phyloP scores from a whole-genome alignment of 2,888 invertebrate species.

The Orthosia incerta region DNA sequence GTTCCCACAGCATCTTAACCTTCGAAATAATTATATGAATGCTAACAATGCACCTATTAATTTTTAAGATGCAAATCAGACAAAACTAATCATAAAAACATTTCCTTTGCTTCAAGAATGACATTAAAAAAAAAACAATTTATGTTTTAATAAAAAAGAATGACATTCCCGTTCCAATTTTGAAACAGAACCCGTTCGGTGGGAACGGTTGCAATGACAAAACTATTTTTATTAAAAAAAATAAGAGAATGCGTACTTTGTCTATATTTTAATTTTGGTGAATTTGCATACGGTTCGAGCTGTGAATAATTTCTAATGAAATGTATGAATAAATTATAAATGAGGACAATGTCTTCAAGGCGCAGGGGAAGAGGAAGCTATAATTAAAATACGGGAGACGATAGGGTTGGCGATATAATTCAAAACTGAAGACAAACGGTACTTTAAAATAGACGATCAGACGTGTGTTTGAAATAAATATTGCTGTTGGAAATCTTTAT shows the following conservation, averaged over 20 bases:
- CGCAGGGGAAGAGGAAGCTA: conserved; percentile 83
- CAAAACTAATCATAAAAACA: conserved; percentile 58
- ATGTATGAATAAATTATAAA: conserved; percentile 87
- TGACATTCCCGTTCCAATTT: conserved; percentile 67
- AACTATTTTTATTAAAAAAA: conserved; percentile 74
- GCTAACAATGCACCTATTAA: conserved; percentile 31
- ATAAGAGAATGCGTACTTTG: conserved; percentile 75
- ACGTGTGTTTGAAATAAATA: too few relatives aligned
- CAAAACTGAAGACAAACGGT: not conserved
- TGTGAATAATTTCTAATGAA: conserved; percentile 83
- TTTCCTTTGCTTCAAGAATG: conserved; percentile 47
- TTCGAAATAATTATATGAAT: conserved; percentile 20
- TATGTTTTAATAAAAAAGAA: conserved; percentile 64
- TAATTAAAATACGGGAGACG: conserved; percentile 85
- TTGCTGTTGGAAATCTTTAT: too few relatives aligned
- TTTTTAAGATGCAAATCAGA: conserved; percentile 47
- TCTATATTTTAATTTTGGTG: conserved; percentile 84
- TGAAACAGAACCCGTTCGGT: conserved; percentile 78
- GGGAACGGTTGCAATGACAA: conserved; percentile 85
- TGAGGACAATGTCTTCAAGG: conserved; percentile 86
- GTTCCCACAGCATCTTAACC: conserved; percentile 48
- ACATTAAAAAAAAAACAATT: conserved; percentile 64
- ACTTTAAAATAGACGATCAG: not conserved
- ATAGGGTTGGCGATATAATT: conserved; percentile 75
- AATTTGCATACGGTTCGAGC: conserved; percentile 84